These are phyloP conservation scores for Cephus spinipes DNA, from an alignment of 2,888 invertebrate genomes.

Conservation along the genomic window DNA sequence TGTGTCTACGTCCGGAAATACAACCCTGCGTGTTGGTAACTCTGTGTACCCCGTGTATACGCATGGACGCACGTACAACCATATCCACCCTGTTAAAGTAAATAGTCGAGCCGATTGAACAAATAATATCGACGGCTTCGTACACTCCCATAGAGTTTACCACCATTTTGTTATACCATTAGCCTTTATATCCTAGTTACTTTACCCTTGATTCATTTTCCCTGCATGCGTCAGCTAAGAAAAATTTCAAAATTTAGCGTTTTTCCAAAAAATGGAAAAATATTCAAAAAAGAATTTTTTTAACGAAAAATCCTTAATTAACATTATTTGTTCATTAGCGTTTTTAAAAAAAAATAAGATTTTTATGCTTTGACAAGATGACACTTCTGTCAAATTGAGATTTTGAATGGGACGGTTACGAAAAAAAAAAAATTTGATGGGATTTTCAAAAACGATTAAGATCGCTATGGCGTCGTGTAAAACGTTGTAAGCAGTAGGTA, in stretches of 20 bases:
- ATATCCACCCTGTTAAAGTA: neutral
- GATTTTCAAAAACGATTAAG: neutral
- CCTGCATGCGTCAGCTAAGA: no score
- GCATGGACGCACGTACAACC: neutral
- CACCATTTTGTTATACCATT: neutral
- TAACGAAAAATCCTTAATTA: neutral
- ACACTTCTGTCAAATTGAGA: neutral
- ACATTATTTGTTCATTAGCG: neutral
- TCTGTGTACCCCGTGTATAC: neutral
- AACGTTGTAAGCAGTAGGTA: neutral
- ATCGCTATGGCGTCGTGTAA: neutral
- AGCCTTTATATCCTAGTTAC: neutral
- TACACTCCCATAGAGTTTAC: neutral
- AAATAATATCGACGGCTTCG: neutral
- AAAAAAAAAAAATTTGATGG: neutral
- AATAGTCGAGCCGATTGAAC: neutral
- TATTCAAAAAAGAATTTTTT: no score
- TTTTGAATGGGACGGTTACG: neutral
- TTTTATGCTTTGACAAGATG: neutral
- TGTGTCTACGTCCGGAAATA: slow-evolving; percentile 8
- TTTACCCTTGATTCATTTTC: no score
- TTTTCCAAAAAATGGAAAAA: no score
- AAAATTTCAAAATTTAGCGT: no score
- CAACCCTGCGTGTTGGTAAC: slow-evolving; percentile 3
- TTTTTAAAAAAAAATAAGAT: no score